Base-by-base conservation (phyloP, 2,797 vertebrate species). In the Leuciscus waleckii region DNA sequence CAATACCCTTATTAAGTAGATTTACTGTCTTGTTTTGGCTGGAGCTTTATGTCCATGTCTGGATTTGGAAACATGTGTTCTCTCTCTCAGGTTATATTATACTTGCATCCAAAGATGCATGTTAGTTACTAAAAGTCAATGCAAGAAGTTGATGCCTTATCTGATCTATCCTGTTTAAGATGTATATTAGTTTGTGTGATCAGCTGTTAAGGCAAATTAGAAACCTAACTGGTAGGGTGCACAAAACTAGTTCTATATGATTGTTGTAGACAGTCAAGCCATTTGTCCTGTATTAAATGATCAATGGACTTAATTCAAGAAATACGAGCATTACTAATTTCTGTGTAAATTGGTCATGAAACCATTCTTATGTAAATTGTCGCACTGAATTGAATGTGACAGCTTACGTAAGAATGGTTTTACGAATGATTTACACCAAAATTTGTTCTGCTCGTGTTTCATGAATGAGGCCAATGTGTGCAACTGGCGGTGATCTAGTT, bases 21-120 rank as follows among this genome's bases (percentile, higher is more conserved):
- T 91, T 89, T 89, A 91, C 82, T 81, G 56, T 81, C 82, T 86
- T 87, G 87, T 90, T 90, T 91, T 88, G 86, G 89, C 81, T 75
- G 54, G 49, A 61, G 58, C n/a, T 19, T 29, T 21, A 37, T 37
- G 46, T 83, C 77, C 49, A 73, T 76, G 73, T 84, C 63, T 67
- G 63, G 75, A 67, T 86, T 65, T 71, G 32, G n/a, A 70, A 85
- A 85, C 68, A 58, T 79, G 61, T 82, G 41, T 56, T 89, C 81
- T 80, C 81, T 76, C 78, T 82, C 51, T 82, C 88, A 85, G 83
- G 73, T 88, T 79, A 84, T 79, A 74, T 85, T 56, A 76, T 23
- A 41, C 51, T 51, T 49, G 17, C 65, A 49, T 69, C 67, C 35
- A 87, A 41, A 63, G 68, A 82, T 69, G 46, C 41, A 85, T 58